Evolutionary conservation across 2,113 vertebrate species (phyloP).

Genomic region (Leptodactylus fuscus): DNA sequence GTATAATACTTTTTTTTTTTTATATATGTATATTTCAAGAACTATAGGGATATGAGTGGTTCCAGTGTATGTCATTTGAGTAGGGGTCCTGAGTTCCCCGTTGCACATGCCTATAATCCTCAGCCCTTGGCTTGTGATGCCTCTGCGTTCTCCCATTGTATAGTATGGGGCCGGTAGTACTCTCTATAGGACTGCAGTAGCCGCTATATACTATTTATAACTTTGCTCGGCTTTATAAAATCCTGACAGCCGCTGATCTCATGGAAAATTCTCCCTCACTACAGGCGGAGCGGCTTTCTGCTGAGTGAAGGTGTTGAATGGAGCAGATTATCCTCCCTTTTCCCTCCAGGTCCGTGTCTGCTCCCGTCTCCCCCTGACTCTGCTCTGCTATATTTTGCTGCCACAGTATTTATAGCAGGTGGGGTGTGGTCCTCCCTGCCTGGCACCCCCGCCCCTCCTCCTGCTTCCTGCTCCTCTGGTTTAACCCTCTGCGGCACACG

Average conservation of each 20-base stretch:
- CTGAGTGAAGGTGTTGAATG: slow-evolving; percentile 29
- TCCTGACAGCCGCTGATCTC: slow-evolving; percentile 12
- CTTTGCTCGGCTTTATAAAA: slow-evolving; percentile 1
- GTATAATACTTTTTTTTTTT: no score
- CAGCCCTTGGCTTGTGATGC: no score
- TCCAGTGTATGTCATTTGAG: no score
- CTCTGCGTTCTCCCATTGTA: no score
- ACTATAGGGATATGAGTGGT: no score
- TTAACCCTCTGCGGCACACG: slow-evolving; percentile 45
- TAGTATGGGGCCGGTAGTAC: no score
- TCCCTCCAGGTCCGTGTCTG: slow-evolving; percentile 37
- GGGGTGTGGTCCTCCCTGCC: slow-evolving; percentile 47
- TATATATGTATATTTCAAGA: no score
- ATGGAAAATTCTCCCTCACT: slow-evolving; percentile 13
- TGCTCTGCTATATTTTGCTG: slow-evolving; percentile 54
- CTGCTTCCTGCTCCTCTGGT: slow-evolving; percentile 17
- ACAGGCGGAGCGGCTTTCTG: not conserved
- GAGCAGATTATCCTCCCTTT: not conserved
- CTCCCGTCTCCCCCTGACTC: slow-evolving; percentile 1
- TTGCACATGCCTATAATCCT: no score
- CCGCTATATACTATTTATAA: not conserved
- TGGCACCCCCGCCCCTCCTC: slow-evolving; percentile 46
- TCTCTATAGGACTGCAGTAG: not conserved
- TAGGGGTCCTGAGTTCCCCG: no score
- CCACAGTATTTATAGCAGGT: slow-evolving; percentile 59